These are phyloP conservation scores for Apocheima hispidaria DNA, from an alignment of 2,888 invertebrate species.

Conservation along the genomic window DNA sequence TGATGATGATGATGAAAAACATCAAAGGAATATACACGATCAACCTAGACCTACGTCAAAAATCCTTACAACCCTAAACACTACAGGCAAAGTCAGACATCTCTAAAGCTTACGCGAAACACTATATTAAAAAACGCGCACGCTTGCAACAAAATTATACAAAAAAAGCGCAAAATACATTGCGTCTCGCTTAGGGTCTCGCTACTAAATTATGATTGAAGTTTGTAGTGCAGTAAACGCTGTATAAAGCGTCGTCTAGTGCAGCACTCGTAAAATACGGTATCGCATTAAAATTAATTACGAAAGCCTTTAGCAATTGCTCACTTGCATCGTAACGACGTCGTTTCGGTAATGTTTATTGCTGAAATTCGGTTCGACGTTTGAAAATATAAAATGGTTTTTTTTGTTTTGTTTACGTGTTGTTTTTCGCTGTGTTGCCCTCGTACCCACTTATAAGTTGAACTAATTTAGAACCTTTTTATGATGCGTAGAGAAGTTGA, in stretches of 20 bases:
- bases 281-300: slow-evolving; percentile 50
- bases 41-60: neutral
- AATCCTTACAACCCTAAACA: neutral
- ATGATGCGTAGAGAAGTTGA: too few species aligned
- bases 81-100: neutral
- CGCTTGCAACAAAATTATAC: neutral
- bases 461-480: too few species aligned
- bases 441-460: too few species aligned
- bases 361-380: slow-evolving; percentile 17
- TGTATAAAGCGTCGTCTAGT: slow-evolving; percentile 16
- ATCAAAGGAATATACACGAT: neutral
- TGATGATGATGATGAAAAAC: too few species aligned
- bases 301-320: slow-evolving; percentile 42
- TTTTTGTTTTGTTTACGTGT: neutral
- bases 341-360: slow-evolving; percentile 44
- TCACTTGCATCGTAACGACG: slow-evolving; percentile 30
- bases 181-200: slow-evolving; percentile 6
- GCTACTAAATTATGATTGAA: slow-evolving; percentile 25
- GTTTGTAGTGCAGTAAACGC: slow-evolving; percentile 22
- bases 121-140: neutral
- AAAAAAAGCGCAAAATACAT: slow-evolving; percentile 1
- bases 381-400: slow-evolving; percentile 14
- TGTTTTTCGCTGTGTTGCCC: neutral
- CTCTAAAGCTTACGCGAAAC: neutral
- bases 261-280: slow-evolving; percentile 19